Percentiles rank a stretch among this genome's conserved stretches.
Conservation (phyloP, 2,888 invertebrate species). For the Ectemnius continuus region DNA sequence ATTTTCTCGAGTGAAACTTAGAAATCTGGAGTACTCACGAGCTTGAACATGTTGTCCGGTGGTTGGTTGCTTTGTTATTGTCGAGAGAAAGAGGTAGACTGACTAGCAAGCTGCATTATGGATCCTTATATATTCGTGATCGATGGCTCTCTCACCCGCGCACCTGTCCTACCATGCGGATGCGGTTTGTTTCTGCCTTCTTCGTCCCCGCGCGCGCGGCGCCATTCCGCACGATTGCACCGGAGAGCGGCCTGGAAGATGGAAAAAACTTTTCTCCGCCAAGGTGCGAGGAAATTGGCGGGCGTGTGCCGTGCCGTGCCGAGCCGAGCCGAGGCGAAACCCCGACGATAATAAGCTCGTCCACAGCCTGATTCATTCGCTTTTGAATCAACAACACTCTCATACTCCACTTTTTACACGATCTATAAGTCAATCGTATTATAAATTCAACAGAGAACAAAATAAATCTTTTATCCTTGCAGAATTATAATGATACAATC, state of each 20-base stretch:
- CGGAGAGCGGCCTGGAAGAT: slow-evolving; percentile 2
- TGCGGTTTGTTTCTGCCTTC: neutral
- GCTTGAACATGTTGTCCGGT: slow-evolving; percentile 81
- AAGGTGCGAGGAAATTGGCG: slow-evolving; percentile 16
- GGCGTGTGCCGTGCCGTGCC: neutral
- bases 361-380: too few species aligned
- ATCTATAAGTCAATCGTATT: too few species aligned
- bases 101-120: slow-evolving; percentile 55
- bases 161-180: neutral
- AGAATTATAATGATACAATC: too few species aligned
- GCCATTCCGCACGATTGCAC: slow-evolving; percentile 12
- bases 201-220: slow-evolving; percentile 7
- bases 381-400: too few species aligned
- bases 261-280: slow-evolving; percentile 45
- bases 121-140: slow-evolving; percentile 65
- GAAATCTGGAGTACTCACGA: slow-evolving; percentile 79
- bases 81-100: slow-evolving; percentile 59
- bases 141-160: slow-evolving; percentile 27
- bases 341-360: too few species aligned
- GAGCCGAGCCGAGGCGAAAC: slow-evolving; percentile 7
- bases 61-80: slow-evolving; percentile 46
- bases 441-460: too few species aligned
- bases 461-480: too few species aligned
- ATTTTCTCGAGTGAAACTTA: too few species aligned
- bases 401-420: too few species aligned